Evolutionary conservation across 1,140 invertebrate genomes (phyloP).

Genomic region (Carposina sasakii): DNA sequence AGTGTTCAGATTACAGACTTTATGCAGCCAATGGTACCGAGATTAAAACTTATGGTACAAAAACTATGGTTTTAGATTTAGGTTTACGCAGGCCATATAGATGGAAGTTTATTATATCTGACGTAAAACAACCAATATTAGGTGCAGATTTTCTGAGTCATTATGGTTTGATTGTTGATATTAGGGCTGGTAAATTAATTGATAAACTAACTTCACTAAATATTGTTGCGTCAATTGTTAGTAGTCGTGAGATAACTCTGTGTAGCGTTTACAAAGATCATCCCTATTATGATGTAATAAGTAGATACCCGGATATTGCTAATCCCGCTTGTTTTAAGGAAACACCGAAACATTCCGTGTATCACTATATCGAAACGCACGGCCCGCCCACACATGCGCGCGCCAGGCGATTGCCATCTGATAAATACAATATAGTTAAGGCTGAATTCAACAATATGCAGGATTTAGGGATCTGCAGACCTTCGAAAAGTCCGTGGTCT

Average conservation of each 20-base stretch:
- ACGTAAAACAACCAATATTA: conserved; percentile 28
- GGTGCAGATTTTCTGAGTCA: conserved; percentile 29
- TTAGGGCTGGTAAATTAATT: conserved; percentile 3
- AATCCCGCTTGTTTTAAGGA: conserved; percentile 8
- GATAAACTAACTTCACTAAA: conserved; percentile 4
- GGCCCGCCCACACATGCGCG: conserved; percentile 39
- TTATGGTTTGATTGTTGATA: conserved; percentile 14
- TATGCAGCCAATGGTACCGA: background rate
- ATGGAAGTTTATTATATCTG: conserved; percentile 28
- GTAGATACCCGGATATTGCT: conserved; percentile 27
- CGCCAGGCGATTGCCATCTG: conserved; percentile 31
- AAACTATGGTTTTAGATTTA: background rate
- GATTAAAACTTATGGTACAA: background rate
- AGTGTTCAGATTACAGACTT: too few relatives aligned
- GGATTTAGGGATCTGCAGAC: conserved; percentile 8
- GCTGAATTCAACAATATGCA: conserved; percentile 10
- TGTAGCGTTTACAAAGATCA: conserved; percentile 2
- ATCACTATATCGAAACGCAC: conserved; percentile 23
- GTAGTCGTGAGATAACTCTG: background rate
- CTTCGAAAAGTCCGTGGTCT: conserved; percentile 33
- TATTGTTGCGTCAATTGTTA: background rate
- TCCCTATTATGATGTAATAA: conserved; percentile 13
- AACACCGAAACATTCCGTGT: background rate
- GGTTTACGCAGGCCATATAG: conserved; percentile 15
- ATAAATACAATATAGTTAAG: conserved; percentile 4